Evolutionary conservation across 1,140 invertebrate genomes (phyloP).

Genomic region (Drosophila sp.): DNA sequence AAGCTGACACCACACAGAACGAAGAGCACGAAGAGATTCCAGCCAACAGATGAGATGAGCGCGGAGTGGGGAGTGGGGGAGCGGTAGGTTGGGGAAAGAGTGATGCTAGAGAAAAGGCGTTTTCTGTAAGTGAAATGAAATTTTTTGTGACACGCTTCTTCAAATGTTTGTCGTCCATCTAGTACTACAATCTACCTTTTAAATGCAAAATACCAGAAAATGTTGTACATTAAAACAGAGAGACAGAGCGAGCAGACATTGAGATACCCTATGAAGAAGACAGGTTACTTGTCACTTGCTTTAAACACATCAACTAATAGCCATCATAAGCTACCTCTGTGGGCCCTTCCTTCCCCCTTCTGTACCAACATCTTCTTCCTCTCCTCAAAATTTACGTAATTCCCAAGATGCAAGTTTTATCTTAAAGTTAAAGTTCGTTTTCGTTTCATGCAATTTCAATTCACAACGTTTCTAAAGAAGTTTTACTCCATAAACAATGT

Average conservation of each 20-base stretch:
- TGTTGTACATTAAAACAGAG: no score
- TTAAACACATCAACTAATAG: no score
- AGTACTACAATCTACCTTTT: neutral
- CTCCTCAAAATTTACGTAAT: no score
- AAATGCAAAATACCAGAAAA: slow-evolving; percentile 3
- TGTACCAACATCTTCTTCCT: no score
- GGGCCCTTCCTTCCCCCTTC: no score
- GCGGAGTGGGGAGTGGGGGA: slow-evolving; percentile 8
- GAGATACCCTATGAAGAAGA: neutral
- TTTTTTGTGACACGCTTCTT: slow-evolving; percentile 68
- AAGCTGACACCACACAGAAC: slow-evolving; percentile 52
- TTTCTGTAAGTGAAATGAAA: slow-evolving; percentile 57
- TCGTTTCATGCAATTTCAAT: no score
- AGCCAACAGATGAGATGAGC: slow-evolving; percentile 3
- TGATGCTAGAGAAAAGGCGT: slow-evolving; percentile 4
- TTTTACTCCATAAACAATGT: no score
- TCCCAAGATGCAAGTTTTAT: no score
- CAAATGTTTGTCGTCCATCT: slow-evolving; percentile 60
- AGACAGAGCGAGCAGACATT: neutral
- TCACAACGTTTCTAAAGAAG: no score
- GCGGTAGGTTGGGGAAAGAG: neutral
- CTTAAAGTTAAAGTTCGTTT: no score
- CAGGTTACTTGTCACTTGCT: no score
- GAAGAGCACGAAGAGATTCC: slow-evolving; percentile 9
- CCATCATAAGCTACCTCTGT: no score